These are phyloP conservation scores for Balaenoptera acutorostrata DNA, from an alignment of 2,113 vertebrate genomes.

Conservation along the genomic window DNA sequence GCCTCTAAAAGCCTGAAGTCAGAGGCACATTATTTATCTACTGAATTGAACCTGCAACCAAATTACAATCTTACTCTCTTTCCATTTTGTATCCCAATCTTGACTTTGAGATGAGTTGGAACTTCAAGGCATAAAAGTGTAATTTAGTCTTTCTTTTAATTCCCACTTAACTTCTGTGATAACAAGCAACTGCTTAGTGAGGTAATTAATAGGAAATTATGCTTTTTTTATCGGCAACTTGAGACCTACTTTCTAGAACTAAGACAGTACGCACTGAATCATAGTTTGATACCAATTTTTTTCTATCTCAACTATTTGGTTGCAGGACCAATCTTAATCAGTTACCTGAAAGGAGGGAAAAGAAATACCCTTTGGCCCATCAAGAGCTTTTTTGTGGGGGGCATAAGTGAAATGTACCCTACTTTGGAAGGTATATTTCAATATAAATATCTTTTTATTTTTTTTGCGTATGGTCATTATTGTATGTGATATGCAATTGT, in stretches of 20 bases:
- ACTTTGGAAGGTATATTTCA: neutral
- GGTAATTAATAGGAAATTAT: constrained; percentile 64
- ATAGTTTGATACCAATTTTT: constrained; percentile 29
- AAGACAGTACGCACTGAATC: neutral
- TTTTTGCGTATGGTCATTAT: neutral
- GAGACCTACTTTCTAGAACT: neutral
- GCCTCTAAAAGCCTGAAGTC: constrained; percentile 49
- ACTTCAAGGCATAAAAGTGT: constrained; percentile 64
- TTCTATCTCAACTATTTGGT: neutral
- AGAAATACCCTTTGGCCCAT: neutral
- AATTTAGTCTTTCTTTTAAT: constrained; percentile 65
- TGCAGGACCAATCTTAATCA: neutral
- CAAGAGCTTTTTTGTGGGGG: neutral
- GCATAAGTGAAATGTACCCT: neutral
- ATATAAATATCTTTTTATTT: neutral
- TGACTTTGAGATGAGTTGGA: constrained; percentile 66
- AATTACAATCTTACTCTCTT: constrained; percentile 52
- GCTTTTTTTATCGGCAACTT: constrained; percentile 45
- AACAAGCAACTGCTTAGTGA: constrained; percentile 62
- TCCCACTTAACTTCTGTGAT: constrained; percentile 62
- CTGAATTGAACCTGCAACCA: constrained; percentile 54
- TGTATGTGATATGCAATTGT: neutral
- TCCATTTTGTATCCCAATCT: constrained; percentile 48
- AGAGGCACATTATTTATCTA: constrained; percentile 56
- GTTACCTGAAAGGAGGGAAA: neutral